Evolutionary conservation across 2,888 invertebrate species (phyloP).

Genomic region (Drosophila dives): DNA sequence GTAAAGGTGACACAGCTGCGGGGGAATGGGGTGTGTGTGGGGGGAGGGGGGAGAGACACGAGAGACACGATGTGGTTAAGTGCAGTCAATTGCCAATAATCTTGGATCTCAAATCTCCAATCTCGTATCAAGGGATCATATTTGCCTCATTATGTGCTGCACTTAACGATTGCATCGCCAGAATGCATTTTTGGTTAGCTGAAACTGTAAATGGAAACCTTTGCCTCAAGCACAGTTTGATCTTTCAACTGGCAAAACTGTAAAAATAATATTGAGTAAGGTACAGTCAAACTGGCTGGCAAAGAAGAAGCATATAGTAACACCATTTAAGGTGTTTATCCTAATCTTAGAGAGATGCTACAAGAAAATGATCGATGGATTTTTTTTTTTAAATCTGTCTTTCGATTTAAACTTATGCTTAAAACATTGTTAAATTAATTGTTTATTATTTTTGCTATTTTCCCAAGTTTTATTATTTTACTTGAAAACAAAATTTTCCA

Average conservation of each 20-base stretch:
- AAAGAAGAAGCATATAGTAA: background rate
- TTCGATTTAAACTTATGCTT: background rate
- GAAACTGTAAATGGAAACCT: constrained; percentile 1
- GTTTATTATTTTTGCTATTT: too few relatives aligned
- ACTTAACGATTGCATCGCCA: constrained; percentile 21
- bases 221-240: background rate
- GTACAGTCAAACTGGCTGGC: background rate
- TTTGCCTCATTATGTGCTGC: constrained; percentile 45
- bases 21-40: background rate
- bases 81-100: constrained; percentile 71
- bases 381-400: background rate
- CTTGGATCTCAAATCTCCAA: constrained; percentile 2
- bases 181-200: constrained; percentile 33
- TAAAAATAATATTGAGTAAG: background rate
- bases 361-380: background rate
- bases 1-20: constrained; percentile 43
- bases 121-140: constrained; percentile 56
- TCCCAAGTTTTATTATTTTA: background rate
- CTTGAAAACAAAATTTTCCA: background rate
- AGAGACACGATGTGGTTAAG: constrained; percentile 3
- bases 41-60: too few relatives aligned
- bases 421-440: too few relatives aligned
- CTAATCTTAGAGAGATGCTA: background rate
- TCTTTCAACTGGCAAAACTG: background rate
- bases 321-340: background rate